Percentiles rank a stretch among this genome's conserved stretches.
Conservation (phyloP, 2,113 vertebrate species). For the Cygnus atratus region DNA sequence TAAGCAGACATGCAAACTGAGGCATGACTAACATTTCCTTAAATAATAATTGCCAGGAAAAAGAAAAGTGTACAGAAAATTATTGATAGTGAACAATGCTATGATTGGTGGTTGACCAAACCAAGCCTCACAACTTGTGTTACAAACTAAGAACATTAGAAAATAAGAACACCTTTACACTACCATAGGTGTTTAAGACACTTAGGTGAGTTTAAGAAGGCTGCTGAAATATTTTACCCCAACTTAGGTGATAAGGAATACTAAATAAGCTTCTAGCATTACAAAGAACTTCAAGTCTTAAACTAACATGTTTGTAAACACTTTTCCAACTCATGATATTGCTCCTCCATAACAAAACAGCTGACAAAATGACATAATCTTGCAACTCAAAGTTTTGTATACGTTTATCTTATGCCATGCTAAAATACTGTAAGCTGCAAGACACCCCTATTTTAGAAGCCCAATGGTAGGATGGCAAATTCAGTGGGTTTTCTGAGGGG, state of each 20-base stretch:
- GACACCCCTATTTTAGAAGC: not conserved
- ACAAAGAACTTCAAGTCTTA: not conserved
- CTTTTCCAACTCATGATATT: not conserved
- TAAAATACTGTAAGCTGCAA: not conserved
- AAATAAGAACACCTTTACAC: not conserved
- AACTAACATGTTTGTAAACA: not conserved
- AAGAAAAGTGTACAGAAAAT: not conserved
- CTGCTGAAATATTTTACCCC: not conserved
- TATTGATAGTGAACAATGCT: not conserved
- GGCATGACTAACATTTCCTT: not conserved
- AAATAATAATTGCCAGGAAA: not conserved
- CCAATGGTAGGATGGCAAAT: not conserved
- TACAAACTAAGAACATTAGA: not conserved
- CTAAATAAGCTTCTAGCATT: not conserved
- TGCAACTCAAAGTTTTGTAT: not conserved
- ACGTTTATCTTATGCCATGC: not conserved
- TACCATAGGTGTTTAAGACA: not conserved
- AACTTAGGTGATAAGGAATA: not conserved
- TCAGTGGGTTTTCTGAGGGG: slow-evolving; percentile 52
- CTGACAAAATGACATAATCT: not conserved
- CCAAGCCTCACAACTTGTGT: not conserved
- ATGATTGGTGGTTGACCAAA: not conserved
- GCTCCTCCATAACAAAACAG: not conserved
- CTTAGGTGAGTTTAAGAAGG: not conserved
- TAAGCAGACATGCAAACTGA: not conserved